Base-by-base conservation (phyloP, 2,888 invertebrate species). In the Synergus itoensis region DNA sequence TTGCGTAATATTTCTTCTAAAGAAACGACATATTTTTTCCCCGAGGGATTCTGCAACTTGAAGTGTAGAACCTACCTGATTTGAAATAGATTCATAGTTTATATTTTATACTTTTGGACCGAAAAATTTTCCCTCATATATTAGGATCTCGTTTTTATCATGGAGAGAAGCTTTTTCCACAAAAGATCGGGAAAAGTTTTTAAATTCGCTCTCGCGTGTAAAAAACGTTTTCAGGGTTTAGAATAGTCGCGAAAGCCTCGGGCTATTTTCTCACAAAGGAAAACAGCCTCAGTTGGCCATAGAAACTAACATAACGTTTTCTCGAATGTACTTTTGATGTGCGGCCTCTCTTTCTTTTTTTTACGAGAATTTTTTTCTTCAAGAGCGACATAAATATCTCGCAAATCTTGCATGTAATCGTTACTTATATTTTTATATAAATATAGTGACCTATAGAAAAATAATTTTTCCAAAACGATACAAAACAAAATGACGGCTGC, bases 241-340 rank as follows among this genome's bases (percentile, higher is more conserved):
- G 21, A 73, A 36, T 4, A 73, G 48, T n/a, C 28, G 45, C n/a
- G 12, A n/a, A 53, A 53, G 53, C 53, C 53, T 36, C 36, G 73
- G 53, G 36, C 36, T 73, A 36, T 73, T 73, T 36, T 48, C 48
- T 69, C 28, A 73, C 48, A 73, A 73, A 73, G 73, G 36, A n/a
- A 53, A 45, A 36, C 69, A 36, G 48, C 16, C 69, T 73, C 48
- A 36, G 48, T 73, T 48, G 69, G 21, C n/a, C n/a, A 16, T 73
- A 21, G 48, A 73, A 48, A 28, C 73, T n/a, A 36, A 36, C 8
- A 73, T 28, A 73, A 73, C 36, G 18, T 69, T 48, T 14, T 48
- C 43, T 28, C 21, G 48, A 48, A 69, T 28, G 45, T 48, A 69
- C 28, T 12, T 60, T 53, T 53, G 53, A n/a, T 53, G n/a, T 53